A percentile compares a stretch with the other conserved stretches of the same genome.
Evolutionary conservation across 2,797 vertebrate genomes (phyloP).

Genomic region (Eulemur rubriventer): DNA sequence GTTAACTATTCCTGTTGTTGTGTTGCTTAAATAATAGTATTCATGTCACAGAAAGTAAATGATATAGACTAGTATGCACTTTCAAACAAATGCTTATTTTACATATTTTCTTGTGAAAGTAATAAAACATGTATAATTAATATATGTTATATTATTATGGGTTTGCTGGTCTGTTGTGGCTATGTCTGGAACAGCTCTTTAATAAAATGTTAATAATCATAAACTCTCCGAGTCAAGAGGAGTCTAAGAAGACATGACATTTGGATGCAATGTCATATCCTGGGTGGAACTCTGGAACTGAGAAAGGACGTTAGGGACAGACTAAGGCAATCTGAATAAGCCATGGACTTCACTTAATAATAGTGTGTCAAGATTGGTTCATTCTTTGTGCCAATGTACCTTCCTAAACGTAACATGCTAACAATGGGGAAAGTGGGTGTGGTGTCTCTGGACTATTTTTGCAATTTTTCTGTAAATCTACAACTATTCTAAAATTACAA

Average conservation of each 20-base stretch:
- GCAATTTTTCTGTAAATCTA: background rate
- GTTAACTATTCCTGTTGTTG: background rate
- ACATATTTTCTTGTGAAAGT: background rate
- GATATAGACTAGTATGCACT: background rate
- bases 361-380: background rate
- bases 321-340: background rate
- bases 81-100: background rate
- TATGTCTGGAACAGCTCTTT: background rate
- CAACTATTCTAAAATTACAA: background rate
- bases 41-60: background rate
- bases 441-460: background rate
- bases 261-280: background rate
- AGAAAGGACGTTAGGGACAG: background rate
- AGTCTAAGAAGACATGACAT: background rate
- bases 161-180: background rate
- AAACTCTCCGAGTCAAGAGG: background rate
- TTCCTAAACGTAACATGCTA: background rate
- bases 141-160: background rate
- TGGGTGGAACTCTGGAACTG: background rate
- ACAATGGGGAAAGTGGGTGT: background rate
- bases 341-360: background rate
- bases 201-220: background rate
- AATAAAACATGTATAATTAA: background rate
- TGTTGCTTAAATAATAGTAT: background rate
- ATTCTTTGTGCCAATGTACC: background rate